Evolutionary conservation across 2,113 vertebrate genomes (phyloP).

Genomic region (Herpetotheres cachinnans): DNA sequence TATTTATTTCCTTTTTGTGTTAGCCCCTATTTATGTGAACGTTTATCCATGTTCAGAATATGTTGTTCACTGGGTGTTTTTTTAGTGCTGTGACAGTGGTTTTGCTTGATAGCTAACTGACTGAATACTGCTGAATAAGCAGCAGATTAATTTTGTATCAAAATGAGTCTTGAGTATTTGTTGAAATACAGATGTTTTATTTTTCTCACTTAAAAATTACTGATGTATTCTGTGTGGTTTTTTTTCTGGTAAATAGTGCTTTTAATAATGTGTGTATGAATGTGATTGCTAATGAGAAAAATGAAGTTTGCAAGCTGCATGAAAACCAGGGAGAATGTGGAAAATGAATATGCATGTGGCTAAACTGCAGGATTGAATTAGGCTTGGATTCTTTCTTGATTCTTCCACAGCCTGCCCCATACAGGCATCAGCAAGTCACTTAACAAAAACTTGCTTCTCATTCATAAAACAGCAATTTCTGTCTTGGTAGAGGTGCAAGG

Average conservation of each 20-base stretch:
- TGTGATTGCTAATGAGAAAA: slow-evolving; percentile 25
- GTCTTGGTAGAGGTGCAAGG: not conserved
- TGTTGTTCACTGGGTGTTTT: not conserved
- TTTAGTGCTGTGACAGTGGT: not conserved
- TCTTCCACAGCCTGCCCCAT: not conserved
- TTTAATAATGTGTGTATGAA: not conserved
- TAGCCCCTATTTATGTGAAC: slow-evolving; percentile 27
- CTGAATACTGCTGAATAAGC: not conserved
- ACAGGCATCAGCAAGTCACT: not conserved
- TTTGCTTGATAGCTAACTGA: not conserved
- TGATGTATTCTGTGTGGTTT: not conserved
- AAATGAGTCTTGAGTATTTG: slow-evolving; percentile 38
- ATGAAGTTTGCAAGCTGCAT: not conserved
- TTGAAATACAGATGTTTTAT: slow-evolving; percentile 66
- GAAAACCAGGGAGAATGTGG: not conserved
- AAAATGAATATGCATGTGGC: slow-evolving; percentile 21
- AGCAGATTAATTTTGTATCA: slow-evolving; percentile 49
- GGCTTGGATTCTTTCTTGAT: not conserved
- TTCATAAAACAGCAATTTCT: not conserved
- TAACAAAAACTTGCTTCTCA: not conserved
- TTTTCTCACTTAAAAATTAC: slow-evolving; percentile 56
- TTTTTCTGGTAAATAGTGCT: not conserved
- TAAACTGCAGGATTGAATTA: not conserved
- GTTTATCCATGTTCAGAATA: not conserved
- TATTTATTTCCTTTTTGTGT: slow-evolving; percentile 36